Evolutionary conservation across 2,797 vertebrate species (phyloP).

Genomic region (Benthosema pterotum): DNA sequence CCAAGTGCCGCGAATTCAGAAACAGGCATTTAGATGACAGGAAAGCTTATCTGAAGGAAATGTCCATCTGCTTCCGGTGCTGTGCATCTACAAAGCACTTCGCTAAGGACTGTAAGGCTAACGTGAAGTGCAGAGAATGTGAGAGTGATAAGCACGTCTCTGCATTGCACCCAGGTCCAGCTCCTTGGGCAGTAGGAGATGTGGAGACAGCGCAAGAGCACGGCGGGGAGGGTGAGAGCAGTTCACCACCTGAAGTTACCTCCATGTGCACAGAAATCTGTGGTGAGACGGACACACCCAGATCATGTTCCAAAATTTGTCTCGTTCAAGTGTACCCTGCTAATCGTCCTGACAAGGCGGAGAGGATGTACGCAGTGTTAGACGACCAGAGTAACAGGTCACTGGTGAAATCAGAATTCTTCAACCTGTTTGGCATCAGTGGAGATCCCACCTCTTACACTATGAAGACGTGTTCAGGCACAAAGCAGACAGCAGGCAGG

Average conservation of each 20-base stretch:
- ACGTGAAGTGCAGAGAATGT: slow-evolving; percentile 1
- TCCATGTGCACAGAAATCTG: not conserved
- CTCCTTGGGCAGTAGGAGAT: not conserved
- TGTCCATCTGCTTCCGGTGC: not conserved
- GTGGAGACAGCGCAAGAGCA: not conserved
- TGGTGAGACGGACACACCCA: not conserved
- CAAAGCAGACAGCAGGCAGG: not conserved
- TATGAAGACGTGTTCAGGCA: not conserved
- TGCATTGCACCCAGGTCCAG: not conserved
- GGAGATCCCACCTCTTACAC: not conserved
- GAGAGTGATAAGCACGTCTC: not conserved
- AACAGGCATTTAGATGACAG: not conserved
- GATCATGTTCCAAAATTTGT: not conserved
- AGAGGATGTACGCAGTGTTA: not conserved
- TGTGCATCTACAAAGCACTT: not conserved
- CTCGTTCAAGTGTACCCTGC: not conserved
- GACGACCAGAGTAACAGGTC: not conserved
- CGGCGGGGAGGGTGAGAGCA: not conserved
- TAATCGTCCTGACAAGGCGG: not conserved
- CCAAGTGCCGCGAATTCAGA: not conserved
- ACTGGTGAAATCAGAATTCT: not conserved
- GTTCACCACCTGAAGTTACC: not conserved
- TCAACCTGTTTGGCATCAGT: not conserved
- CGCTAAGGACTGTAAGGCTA: not conserved
- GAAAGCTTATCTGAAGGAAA: slow-evolving; percentile 1